These are phyloP conservation scores for Globia sparganii DNA, from an alignment of 2,888 invertebrate species.

Conservation along the genomic window DNA sequence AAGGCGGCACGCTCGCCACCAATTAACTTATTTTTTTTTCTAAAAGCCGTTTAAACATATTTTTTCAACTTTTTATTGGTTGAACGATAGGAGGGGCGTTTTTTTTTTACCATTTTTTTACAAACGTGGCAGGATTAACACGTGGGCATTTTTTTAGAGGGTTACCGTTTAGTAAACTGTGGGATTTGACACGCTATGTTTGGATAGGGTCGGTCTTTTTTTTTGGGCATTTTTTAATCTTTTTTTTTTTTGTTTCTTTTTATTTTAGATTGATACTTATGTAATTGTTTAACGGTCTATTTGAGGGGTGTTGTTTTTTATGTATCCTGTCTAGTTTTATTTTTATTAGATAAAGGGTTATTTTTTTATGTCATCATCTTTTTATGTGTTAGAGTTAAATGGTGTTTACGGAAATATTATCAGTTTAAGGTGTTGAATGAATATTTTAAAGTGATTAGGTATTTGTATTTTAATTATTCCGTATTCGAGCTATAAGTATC, in stretches of 20 bases:
- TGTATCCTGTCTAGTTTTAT: constrained; percentile 42
- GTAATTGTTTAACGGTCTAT: constrained; percentile 84
- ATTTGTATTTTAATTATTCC: neutral
- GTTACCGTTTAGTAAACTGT: constrained; percentile 77
- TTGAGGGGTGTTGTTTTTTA: constrained; percentile 73
- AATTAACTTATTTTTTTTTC: constrained; percentile 86
- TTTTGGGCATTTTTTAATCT: constrained; percentile 63
- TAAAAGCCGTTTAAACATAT: constrained; percentile 75
- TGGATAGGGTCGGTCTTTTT: constrained; percentile 73
- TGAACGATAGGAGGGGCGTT: constrained; percentile 80
- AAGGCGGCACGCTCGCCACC: constrained; percentile 86
- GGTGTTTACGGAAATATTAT: constrained; percentile 3
- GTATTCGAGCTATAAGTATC: neutral
- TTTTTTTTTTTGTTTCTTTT: constrained; percentile 68
- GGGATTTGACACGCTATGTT: constrained; percentile 85
- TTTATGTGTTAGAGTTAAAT: constrained; percentile 19
- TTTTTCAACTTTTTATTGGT: constrained; percentile 85
- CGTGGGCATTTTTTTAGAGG: constrained; percentile 72
- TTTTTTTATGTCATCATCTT: constrained; percentile 44
- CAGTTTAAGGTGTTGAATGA: neutral
- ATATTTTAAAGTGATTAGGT: neutral
- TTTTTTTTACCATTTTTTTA: constrained; percentile 82
- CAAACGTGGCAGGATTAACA: constrained; percentile 83
- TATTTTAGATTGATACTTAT: constrained; percentile 77
- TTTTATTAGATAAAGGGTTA: constrained; percentile 36